Evolutionary conservation across 2,797 vertebrate species (phyloP), one percentile per base, ranked within the genome.

Genomic region (Hipposideros larvatus): DNA sequence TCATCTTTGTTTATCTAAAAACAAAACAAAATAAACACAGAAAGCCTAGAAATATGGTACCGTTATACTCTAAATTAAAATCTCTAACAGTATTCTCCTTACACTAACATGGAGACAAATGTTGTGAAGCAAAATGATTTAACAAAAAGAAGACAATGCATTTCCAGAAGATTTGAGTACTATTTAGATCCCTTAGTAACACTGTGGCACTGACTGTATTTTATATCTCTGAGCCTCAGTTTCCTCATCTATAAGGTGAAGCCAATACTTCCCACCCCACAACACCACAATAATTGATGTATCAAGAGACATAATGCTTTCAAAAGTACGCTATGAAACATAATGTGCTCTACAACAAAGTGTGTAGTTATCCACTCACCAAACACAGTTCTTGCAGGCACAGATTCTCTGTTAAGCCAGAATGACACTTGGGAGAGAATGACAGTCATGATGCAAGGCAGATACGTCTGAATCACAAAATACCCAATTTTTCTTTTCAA

Each of bases 391-490:
- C 99, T 99, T 83, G 99, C 99, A 73, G 99, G 99, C 68, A 99
- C 99, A 11, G 99, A 99, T 97, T 99, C 99, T 98, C 99, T 99
- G 97, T 99, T 99, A 84, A 99, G 97, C 99, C 99, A 99, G 98
- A 99, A 99, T 90, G 99, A 99, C 97, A 99, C 99, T 99, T 99
- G 99, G 93, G 99, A 99, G 43, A 99, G 99, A 98, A 99, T 99
- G 98, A 99, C 99, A 24, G 99, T 99, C 99, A 99, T 99, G 99
- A 99, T 99, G 98, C 99, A 99, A 4, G 99, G 99, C 37, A 99
- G 99, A 94, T 99, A 99, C 3, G 99, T 99, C 99, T 99, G 99
- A 98, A 99, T 99, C 98, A 99, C 99, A 98, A 99, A 99, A 98
- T 99, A 99, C 90, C 99, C 99, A 68, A 99, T 99, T 99, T 99